Evolutionary conservation across 1,140 invertebrate genomes (phyloP), one percentile per base, ranked within the genome.

Genomic region (Harlomillsia oculata): DNA sequence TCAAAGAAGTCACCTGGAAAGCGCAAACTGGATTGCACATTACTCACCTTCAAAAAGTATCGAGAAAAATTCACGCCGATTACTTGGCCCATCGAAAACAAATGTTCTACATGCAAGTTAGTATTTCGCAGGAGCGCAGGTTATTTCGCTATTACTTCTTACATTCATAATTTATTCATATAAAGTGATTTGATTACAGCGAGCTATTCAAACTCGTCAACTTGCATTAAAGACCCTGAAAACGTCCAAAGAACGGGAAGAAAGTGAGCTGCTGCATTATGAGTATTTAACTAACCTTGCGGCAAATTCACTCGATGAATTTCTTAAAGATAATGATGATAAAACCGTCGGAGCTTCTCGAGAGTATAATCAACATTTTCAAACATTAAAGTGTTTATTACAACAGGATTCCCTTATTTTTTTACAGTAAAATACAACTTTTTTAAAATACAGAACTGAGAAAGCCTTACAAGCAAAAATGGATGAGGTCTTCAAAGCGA

Each of bases 251-350:
- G 40, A 50, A 23, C 29, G 37, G 25, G 62, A 64, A 29, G 59
- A 64, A 36, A 29, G 20, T n/a, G 54, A 48, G 5, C 40, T 64
- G 13, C 54, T 51, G 23, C 55, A 64, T 30, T 64, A 57, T 23
- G 62, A 64, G 39, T 60, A 50, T 37, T 28, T 64, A 21, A 51
- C 53, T 13, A 37, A 60, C 20, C 60, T 53, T 34, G 58, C 58
- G 3, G 32, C 48, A 34, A 46, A 58, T 9, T 39, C 53, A 23
- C 56, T 65, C 20, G 60, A 63, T 48, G 34, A 21, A 14, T 65
- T 65, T 37, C 48, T 65, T 2, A 56, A 56, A 49, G 60, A 65
- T 51, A 62, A 59, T 37, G 63, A 65, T 20, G 57, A 63, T 18
- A 48, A 48, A 16, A 56, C 53, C 37, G 49, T 56, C 13, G 53